phyloP scores from a whole-genome alignment of 1,140 invertebrate genomes.

The Neoseiulus cucumeris region DNA sequence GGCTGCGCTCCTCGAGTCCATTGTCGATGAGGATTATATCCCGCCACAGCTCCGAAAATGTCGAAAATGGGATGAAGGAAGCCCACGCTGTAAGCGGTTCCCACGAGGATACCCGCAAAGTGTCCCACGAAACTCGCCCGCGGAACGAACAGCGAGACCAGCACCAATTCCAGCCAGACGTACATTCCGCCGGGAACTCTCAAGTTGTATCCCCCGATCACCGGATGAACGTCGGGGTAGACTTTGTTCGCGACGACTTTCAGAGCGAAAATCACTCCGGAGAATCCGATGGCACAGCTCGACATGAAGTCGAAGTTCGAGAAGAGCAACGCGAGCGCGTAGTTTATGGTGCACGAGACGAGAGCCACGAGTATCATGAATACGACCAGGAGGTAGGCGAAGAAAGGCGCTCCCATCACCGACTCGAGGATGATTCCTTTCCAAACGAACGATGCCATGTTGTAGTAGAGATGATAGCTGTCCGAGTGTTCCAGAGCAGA shows the following conservation, averaged over 20 bases:
- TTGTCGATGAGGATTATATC: not conserved
- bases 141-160: slow-evolving; percentile 43
- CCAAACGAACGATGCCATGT: slow-evolving; percentile 45
- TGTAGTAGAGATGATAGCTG: slow-evolving; percentile 52
- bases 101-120: slow-evolving; percentile 45
- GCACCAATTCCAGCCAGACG: slow-evolving; percentile 44
- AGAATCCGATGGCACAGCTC: slow-evolving; percentile 46
- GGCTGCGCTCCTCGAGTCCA: not conserved
- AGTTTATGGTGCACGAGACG: slow-evolving; percentile 33
- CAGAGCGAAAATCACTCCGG: slow-evolving; percentile 41
- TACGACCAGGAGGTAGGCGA: slow-evolving; percentile 34
- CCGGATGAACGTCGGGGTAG: not conserved
- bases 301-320: slow-evolving; percentile 27
- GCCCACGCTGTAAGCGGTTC: slow-evolving; percentile 41
- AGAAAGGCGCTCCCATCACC: slow-evolving; percentile 36
- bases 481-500: slow-evolving; percentile 44
- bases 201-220: not conserved
- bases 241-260: slow-evolving; percentile 31
- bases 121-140: slow-evolving; percentile 41
- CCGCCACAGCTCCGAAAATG: not conserved
- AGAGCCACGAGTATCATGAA: slow-evolving; percentile 35
- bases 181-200: slow-evolving; percentile 28
- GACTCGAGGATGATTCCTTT: slow-evolving; percentile 40
- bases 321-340: slow-evolving; percentile 21
- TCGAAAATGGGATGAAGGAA: slow-evolving; percentile 37